These are phyloP conservation scores for Hyppa rectilinea DNA, from an alignment of 2,888 invertebrate species.

Conservation along the genomic window DNA sequence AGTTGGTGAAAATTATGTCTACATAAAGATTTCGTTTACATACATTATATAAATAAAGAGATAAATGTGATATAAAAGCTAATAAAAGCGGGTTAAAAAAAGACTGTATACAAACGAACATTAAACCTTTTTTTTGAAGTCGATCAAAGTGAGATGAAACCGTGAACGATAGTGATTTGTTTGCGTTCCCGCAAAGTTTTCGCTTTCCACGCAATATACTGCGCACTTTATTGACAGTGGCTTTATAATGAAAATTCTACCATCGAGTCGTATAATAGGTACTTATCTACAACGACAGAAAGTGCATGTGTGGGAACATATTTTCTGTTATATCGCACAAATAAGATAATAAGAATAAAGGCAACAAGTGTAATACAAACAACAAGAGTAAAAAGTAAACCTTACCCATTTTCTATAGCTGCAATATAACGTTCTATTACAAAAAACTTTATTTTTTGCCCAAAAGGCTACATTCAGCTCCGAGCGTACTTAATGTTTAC, in stretches of 20 bases:
- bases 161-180: slow-evolving; percentile 7
- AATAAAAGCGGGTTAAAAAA: no score
- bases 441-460: not conserved
- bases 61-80: no score
- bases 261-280: slow-evolving; percentile 15
- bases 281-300: not conserved
- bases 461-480: no score
- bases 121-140: no score
- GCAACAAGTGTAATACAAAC: not conserved
- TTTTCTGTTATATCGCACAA: not conserved
- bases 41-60: no score
- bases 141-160: slow-evolving; percentile 36
- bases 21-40: no score
- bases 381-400: not conserved
- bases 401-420: no score
- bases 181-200: slow-evolving; percentile 23
- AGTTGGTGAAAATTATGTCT: no score
- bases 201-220: slow-evolving; percentile 53
- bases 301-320: no score
- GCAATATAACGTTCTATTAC: not conserved
- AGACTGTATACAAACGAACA: no score
- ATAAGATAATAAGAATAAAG: not conserved
- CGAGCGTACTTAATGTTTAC: not conserved
- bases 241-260: slow-evolving; percentile 37
- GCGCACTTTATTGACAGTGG: slow-evolving; percentile 12